Conservation (phyloP, 2,797 vertebrate genomes). For the Phataginus tricuspis region DNA sequence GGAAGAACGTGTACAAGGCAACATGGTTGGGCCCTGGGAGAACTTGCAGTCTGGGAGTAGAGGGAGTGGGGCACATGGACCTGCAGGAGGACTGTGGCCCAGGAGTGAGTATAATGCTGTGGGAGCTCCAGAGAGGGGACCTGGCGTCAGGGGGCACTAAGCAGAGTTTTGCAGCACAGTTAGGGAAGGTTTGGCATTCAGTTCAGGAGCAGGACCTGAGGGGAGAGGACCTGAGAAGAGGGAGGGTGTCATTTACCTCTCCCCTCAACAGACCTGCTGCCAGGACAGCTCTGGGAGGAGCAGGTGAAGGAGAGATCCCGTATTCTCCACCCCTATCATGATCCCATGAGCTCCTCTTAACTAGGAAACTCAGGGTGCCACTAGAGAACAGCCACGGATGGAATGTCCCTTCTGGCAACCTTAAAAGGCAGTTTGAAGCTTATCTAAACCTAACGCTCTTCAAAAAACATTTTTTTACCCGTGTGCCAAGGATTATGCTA, state of each 20-base stretch:
- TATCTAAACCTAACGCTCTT: background rate
- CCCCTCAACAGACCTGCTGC: background rate
- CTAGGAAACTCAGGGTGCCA: background rate
- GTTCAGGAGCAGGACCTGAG: background rate
- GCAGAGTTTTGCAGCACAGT: background rate
- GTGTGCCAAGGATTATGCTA: background rate
- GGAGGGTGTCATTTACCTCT: background rate
- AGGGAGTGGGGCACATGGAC: background rate
- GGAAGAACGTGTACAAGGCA: background rate
- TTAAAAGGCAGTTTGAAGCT: background rate
- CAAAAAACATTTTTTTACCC: conserved; percentile 38
- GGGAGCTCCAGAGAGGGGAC: background rate
- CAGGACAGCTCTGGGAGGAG: background rate
- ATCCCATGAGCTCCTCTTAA: background rate
- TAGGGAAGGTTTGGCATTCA: background rate
- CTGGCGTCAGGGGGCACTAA: background rate
- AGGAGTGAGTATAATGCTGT: background rate
- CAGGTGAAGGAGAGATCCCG: background rate
- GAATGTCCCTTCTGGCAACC: background rate
- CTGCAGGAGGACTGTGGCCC: background rate
- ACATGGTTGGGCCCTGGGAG: background rate
- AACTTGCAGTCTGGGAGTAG: background rate
- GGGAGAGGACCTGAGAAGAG: background rate
- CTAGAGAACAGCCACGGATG: background rate
- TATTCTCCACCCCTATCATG: background rate